Percentiles rank a stretch among this genome's conserved stretches.
Conservation (phyloP, 2,888 invertebrate genomes). For the Cremastinae sp. region DNA sequence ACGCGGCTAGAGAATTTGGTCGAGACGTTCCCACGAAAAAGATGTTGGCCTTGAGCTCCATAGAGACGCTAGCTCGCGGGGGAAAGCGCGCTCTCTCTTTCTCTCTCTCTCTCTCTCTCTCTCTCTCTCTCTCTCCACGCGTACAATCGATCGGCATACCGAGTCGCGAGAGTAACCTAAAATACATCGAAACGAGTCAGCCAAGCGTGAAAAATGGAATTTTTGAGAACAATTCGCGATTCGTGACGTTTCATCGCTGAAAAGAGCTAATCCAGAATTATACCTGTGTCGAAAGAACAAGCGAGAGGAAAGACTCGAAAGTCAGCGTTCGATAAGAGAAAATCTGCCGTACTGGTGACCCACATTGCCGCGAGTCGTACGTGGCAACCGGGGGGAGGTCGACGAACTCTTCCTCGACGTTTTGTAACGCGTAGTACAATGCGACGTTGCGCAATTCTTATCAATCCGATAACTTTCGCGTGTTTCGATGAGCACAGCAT, state of each 20-base stretch:
- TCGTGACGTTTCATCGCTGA: neutral
- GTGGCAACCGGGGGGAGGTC: conserved; percentile 52
- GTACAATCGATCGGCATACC: neutral
- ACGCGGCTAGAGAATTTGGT: conserved; percentile 44
- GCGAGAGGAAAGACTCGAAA: conserved; percentile 9
- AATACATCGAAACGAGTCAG: neutral
- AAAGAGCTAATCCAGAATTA: neutral
- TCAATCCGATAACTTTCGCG: conserved; percentile 35
- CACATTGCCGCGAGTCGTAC: conserved; percentile 40
- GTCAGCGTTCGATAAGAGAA: conserved; percentile 55
- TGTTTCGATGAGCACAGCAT: conserved; percentile 11
- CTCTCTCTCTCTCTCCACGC: neutral
- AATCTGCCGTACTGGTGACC: conserved; percentile 57
- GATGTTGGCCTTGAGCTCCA: conserved; percentile 69
- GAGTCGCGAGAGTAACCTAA: conserved; percentile 21
- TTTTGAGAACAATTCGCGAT: conserved; percentile 10
- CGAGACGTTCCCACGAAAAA: conserved; percentile 69
- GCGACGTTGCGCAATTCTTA: conserved; percentile 59
- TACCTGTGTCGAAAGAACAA: neutral
- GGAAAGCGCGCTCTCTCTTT: too few species aligned
- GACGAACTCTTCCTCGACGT: conserved; percentile 18
- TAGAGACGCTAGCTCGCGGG: conserved; percentile 29
- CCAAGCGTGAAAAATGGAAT: conserved; percentile 41
- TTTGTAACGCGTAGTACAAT: conserved; percentile 21
- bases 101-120: too few species aligned